Base-by-base conservation (phyloP, 1,140 invertebrate genomes). In the Babylonia areolata region DNA sequence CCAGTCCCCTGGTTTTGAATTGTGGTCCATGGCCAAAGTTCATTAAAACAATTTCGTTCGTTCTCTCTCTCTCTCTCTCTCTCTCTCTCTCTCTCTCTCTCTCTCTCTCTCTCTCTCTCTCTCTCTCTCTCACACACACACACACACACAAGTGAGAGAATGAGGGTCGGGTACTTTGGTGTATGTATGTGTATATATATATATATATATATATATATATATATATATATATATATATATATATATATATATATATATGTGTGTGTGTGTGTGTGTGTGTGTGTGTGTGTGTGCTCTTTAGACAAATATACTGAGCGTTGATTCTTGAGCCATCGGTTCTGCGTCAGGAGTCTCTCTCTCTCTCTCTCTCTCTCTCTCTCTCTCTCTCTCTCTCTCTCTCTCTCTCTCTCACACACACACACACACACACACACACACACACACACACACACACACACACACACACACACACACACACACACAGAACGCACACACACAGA, bases 361-460 rank as follows among this genome's bases (percentile, higher is more conserved):
- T n/a, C n/a, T 69, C 23, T 69, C 6, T 69, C 64, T 69, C 15
- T 69, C 64, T 23, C 9, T 12, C 17, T 51, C 15, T 6, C 23
- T 69, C 6, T 23, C 9, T 1, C 28, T 46, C 28, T 0, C 40
- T 12, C 17, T 81, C 40, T 42, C 40, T 42, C 39, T 51, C 79
- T 81, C 79, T 81, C 51, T 81, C 79, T 40, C 79, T 46, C 79
- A n/a, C n/a, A n/a, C n/a, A n/a, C n/a, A n/a, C n/a, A n/a, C n/a
- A n/a, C n/a, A n/a, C n/a, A n/a, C n/a, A n/a, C n/a, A n/a, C n/a
- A n/a, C n/a, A n/a, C n/a, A n/a, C n/a, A n/a, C n/a, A n/a, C n/a
- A n/a, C n/a, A n/a, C n/a, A n/a, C n/a, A n/a, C n/a, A n/a, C n/a
- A n/a, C n/a, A n/a, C n/a, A n/a, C n/a, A n/a, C n/a, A n/a, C n/a